Base-by-base conservation (phyloP, 2,888 invertebrate species). In the Ecliptopera silaceata region DNA sequence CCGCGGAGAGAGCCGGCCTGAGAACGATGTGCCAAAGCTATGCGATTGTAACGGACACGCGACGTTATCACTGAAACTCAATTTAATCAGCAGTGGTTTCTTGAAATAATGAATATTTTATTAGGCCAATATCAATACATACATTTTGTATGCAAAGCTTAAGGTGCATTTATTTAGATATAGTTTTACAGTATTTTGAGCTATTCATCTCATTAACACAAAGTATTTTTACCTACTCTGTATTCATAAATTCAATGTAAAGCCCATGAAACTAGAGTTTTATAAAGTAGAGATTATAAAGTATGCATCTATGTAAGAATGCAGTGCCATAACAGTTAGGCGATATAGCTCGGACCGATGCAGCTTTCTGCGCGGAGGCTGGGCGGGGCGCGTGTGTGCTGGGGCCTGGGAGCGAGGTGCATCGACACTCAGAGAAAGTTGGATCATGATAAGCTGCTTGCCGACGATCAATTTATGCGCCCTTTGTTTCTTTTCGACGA, bases 401-500 rank as follows among this genome's bases (percentile, higher is more conserved):
- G 69, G 22, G 41, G 22, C 70, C 41, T 31, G 42, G 42, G 42
- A 61, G 62, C 63, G 56, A 61, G 61, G 68, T 69, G 68, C 70
- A 71, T 73, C 79, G 82, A 80, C 79, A 82, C 81, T 76, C 73
- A 73, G 88, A 84, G 90, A 90, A 89, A 89, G 89, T 86, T 77
- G 73, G 81, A 88, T 88, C 88, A 79, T 82, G 88, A 89, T 89
- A 89, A 87, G 82, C 78, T 74, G 73, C 77, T 72, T 72, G 73
- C 72, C 69, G 72, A 65, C 81, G 79, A 82, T 85, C 83, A 88
- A 88, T 90, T 88, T 89, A 89, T 89, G 83, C 80, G 84, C 77
- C 86, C 87, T 90, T 91, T 90, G 88, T 89, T 86, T 87, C 85
- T 87, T 87, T 86, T 84, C 81, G 71, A 77, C 78, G 79, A 88